Base-by-base conservation (phyloP, 2,888 invertebrate species). In the Luffia ferchaultella region DNA sequence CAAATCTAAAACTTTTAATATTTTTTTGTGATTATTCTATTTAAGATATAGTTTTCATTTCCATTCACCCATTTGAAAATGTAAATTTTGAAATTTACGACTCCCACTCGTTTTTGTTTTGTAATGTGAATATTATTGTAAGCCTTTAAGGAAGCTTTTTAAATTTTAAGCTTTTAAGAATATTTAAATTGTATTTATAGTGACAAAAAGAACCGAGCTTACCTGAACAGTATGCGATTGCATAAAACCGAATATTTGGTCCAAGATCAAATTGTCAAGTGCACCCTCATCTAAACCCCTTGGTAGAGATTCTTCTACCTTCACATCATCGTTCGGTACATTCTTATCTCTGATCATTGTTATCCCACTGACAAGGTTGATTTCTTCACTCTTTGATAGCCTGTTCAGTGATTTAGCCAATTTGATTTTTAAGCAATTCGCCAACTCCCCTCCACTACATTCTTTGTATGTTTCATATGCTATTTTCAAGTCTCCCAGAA, bases 391-490 rank as follows among this genome's bases (percentile, higher is more conserved):
- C 54, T 90, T 86, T 20, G 91, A 87, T 46, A 90, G 87, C 62
- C 92, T 88, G 61, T 92, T 93, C 71, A 94, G 77, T 1, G 91
- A 90, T 18, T 91, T 87, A n/a, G 93, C 85, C 48, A 94, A 73
- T 67, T 93, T 93, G 53, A 93, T 75, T 70, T 94, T 94, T 49
- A 95, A 79, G 60, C 94, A 95, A 53, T 91, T 88, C 2, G 89
- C 84, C 20, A 91, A 69, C 57, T 90, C 90, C 54, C 86, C 78
- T 49, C 88, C 87, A 53, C 90, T 86, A 78, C 94, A 94, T 62
- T 93, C 93, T 70, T 90, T 91, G 75, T 93, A 94, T 56, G 92
- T 87, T 67, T 92, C 91, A 64, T 91, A 93, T 57, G 92, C 87
- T 62, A 89, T 86, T 60, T 89, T 87, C 3, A 93, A 73, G 61